phyloP scores from a whole-genome alignment of 2,888 invertebrate genomes.

The Chymomyza caudatula region DNA sequence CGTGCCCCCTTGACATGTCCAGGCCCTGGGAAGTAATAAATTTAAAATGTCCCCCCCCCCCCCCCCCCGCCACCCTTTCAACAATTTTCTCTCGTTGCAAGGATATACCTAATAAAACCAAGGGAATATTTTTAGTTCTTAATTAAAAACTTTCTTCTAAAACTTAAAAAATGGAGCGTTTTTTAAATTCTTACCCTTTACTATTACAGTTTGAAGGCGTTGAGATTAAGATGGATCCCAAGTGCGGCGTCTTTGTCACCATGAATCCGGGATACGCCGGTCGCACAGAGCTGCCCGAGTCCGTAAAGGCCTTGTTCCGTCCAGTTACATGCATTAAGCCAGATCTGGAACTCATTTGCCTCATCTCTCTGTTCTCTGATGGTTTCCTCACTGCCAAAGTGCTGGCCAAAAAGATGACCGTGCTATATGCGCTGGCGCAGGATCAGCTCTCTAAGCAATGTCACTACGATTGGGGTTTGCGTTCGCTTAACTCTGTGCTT shows the following conservation, averaged over 20 bases:
- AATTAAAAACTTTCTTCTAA: too few species aligned
- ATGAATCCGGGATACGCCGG: slow-evolving; percentile 98
- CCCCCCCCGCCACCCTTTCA: too few species aligned
- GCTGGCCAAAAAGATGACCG: slow-evolving; percentile 95
- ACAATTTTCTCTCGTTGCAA: too few species aligned
- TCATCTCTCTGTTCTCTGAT: slow-evolving; percentile 94
- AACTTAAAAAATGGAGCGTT: too few species aligned
- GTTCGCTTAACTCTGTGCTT: slow-evolving; percentile 93
- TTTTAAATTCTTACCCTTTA: too few species aligned
- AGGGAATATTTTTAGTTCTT: too few species aligned
- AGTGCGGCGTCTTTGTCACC: slow-evolving; percentile 95
- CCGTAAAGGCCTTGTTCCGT: slow-evolving; percentile 93
- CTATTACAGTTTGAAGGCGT: slow-evolving; percentile 86
- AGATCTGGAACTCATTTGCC: slow-evolving; percentile 93
- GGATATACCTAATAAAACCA: too few species aligned
- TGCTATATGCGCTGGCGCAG: slow-evolving; percentile 89
- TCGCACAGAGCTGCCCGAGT: slow-evolving; percentile 93
- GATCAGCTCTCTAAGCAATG: slow-evolving; percentile 95
- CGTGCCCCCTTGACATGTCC: too few species aligned
- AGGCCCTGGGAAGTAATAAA: too few species aligned
- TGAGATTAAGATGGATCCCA: slow-evolving; percentile 89
- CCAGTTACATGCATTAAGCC: slow-evolving; percentile 96
- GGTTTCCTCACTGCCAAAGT: slow-evolving; percentile 94
- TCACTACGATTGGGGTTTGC: slow-evolving; percentile 95
- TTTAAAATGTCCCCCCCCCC: too few species aligned